A percentile compares a stretch with the other conserved stretches of the same genome.
phyloP scores from a whole-genome alignment of 2,113 vertebrate genomes.

The Zeus faber region DNA sequence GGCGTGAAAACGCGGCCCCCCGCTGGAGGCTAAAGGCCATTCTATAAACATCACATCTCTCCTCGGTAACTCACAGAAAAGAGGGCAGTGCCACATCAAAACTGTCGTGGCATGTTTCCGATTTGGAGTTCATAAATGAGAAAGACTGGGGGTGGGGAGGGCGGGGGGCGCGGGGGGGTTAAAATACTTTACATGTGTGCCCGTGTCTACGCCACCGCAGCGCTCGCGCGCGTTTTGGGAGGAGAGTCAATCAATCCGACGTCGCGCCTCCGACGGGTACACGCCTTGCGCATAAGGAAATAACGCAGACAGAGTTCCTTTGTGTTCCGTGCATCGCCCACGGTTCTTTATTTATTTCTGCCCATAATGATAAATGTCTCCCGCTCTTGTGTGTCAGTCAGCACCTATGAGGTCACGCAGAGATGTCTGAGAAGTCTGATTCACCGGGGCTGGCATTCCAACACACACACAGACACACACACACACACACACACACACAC shows the following conservation, averaged over 20 bases:
- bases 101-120: constrained; percentile 19
- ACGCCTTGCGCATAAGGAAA: too few relatives aligned
- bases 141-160: constrained; percentile 2
- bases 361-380: constrained; percentile 11
- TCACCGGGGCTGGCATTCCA: constrained; percentile 28
- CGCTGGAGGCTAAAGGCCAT: constrained; percentile 16
- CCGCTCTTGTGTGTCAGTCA: constrained; percentile 14
- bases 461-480: constrained; percentile 2
- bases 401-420: constrained; percentile 25
- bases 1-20: constrained; percentile 11
- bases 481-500: constrained; percentile 1
- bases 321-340: constrained; percentile 2
- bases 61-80: neutral
- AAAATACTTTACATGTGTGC: constrained; percentile 28
- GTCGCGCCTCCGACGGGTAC: too few relatives aligned
- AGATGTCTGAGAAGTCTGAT: constrained; percentile 33
- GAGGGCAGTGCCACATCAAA: neutral
- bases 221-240: neutral
- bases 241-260: neutral
- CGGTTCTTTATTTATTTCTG: constrained; percentile 2
- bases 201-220: neutral
- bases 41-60: constrained; percentile 25
- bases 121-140: constrained; percentile 29
- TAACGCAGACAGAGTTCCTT: constrained; percentile 5
- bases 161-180: too few relatives aligned